Conservation (phyloP, 2,797 vertebrate species). For the Tauraco hartlaubi region DNA sequence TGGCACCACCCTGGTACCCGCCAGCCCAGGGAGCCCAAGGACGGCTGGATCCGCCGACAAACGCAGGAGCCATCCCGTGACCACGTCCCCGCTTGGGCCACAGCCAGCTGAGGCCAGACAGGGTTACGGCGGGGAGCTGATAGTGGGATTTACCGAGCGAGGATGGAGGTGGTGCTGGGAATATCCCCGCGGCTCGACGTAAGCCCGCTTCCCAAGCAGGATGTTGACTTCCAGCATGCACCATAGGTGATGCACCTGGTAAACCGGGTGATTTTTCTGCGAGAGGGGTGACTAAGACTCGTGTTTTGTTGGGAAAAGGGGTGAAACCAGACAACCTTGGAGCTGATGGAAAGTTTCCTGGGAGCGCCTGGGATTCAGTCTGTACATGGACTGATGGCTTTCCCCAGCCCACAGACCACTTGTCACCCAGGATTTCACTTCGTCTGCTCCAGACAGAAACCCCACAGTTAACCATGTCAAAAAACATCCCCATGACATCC, state of each 20-base stretch:
- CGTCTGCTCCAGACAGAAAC: not conserved
- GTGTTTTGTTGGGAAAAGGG: not conserved
- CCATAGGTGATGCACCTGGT: not conserved
- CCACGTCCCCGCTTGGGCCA: fast-evolving
- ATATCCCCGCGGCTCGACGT: not conserved
- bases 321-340: not conserved
- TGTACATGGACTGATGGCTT: fast-evolving
- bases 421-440: not conserved
- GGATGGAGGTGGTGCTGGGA: not conserved
- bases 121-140: not conserved
- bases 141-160: not conserved
- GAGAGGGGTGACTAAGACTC: not conserved
- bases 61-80: not conserved
- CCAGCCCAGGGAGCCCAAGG: not conserved
- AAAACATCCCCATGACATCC: not conserved
- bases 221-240: fast-evolving
- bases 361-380: not conserved
- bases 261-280: not conserved
- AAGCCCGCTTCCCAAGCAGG: not conserved
- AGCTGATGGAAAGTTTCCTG: not conserved
- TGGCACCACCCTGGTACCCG: not conserved
- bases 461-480: not conserved
- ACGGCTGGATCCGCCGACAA: fast-evolving
- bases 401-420: fast-evolving
- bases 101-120: not conserved